phyloP scores from a whole-genome alignment of 2,888 invertebrate species.

The Cyrtodaria siliqua region DNA sequence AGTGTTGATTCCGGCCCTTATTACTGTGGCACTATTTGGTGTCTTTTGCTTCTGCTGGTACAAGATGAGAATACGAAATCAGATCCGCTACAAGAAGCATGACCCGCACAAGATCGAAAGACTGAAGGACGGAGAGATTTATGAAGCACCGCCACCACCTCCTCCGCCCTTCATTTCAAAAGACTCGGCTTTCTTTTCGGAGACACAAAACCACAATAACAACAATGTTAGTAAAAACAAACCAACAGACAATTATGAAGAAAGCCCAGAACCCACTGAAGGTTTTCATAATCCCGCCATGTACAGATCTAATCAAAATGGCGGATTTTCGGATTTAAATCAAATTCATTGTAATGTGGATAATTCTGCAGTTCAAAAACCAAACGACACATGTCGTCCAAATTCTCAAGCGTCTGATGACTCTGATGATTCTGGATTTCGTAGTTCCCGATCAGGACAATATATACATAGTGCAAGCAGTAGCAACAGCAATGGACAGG shows the following conservation, averaged over 20 bases:
- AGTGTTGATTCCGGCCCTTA: conserved; percentile 81
- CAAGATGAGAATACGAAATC: conserved; percentile 73
- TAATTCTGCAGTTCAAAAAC: conserved; percentile 20
- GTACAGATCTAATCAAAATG: conserved; percentile 74
- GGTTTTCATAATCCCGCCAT: conserved; percentile 59
- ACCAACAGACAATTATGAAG: conserved; percentile 55
- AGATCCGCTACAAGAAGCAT: conserved; percentile 76
- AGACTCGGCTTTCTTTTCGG: conserved; percentile 27
- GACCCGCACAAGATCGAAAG: conserved; percentile 74
- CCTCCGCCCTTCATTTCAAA: conserved; percentile 50
- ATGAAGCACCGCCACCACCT: conserved; percentile 71
- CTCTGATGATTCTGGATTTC: conserved; percentile 82
- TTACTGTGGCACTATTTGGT: conserved; percentile 80
- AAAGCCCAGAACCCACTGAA: conserved; percentile 60
- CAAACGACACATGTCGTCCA: conserved; percentile 70
- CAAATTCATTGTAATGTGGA: conserved; percentile 68
- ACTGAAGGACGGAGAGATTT: conserved; percentile 62
- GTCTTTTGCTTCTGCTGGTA: conserved; percentile 83
- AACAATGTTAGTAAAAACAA: conserved; percentile 56
- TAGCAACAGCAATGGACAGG: conserved; percentile 70
- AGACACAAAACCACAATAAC: conserved; percentile 37
- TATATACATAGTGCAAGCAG: conserved; percentile 74
- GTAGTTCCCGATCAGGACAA: conserved; percentile 79
- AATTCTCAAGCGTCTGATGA: conserved; percentile 81
- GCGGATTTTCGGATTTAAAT: conserved; percentile 75